phyloP scores from a whole-genome alignment of 1,140 invertebrate species.

The Probaryconus sp. region DNA sequence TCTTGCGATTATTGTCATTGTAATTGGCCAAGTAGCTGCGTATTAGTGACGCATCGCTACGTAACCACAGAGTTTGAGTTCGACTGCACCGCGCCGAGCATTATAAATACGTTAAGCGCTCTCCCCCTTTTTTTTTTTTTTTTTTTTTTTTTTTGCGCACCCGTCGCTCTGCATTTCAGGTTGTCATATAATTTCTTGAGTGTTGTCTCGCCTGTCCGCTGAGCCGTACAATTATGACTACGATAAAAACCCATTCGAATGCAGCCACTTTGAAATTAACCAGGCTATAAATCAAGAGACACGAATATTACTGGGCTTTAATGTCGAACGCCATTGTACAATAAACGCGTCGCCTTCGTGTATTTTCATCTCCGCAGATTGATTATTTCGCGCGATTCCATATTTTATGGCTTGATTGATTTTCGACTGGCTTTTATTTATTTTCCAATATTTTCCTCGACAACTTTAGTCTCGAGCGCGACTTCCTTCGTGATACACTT shows the following conservation, averaged over 20 bases:
- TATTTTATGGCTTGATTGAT: slow-evolving; percentile 11
- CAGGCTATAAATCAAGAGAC: slow-evolving; percentile 70
- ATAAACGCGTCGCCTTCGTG: slow-evolving; percentile 18
- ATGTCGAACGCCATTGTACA: slow-evolving; percentile 36
- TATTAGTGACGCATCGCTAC: slow-evolving; percentile 66
- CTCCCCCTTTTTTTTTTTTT: no score
- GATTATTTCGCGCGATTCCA: slow-evolving; percentile 33
- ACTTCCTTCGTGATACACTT: background rate
- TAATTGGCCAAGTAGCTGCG: slow-evolving; percentile 52
- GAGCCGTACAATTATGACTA: slow-evolving; percentile 47
- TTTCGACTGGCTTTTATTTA: slow-evolving; percentile 38
- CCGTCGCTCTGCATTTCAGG: slow-evolving; percentile 42
- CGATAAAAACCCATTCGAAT: slow-evolving; percentile 47
- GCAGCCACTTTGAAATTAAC: slow-evolving; percentile 48
- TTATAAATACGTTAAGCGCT: slow-evolving; percentile 74
- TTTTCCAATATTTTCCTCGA: no score
- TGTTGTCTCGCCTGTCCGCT: slow-evolving; percentile 53
- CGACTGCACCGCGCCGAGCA: slow-evolving; percentile 64
- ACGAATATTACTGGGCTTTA: slow-evolving; percentile 52
- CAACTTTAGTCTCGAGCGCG: no score
- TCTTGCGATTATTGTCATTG: slow-evolving; percentile 11
- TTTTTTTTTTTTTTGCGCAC: slow-evolving; percentile 38
- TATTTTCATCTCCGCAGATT: slow-evolving; percentile 29
- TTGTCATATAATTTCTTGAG: slow-evolving; percentile 43
- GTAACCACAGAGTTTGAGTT: slow-evolving; percentile 68